Percentiles rank a stretch among this genome's conserved stretches.
Conservation (phyloP, 2,797 vertebrate genomes). For the Acanthurus lineatus region DNA sequence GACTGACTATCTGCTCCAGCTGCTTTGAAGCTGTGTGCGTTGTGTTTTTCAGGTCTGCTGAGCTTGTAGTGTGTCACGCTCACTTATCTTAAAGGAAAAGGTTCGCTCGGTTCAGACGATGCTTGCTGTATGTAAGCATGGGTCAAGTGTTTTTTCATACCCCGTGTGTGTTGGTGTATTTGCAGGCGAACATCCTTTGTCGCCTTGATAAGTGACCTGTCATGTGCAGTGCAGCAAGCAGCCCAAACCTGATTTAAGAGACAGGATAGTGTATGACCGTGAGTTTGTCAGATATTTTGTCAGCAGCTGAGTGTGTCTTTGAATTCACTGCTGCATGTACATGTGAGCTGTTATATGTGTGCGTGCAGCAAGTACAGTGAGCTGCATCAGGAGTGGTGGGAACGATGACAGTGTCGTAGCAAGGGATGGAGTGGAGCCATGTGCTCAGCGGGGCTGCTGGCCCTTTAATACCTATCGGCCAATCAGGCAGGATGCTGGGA, state of each 20-base stretch:
- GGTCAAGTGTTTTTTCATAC: conserved; percentile 16
- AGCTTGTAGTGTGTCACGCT: conserved; percentile 67
- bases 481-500: conserved; percentile 83
- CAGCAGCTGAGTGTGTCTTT: conserved; percentile 45
- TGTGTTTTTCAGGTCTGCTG: conserved; percentile 68
- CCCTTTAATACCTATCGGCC: conserved; percentile 85
- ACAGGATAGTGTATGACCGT: conserved; percentile 16
- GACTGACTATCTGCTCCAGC: conserved; percentile 41
- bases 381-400: conserved; percentile 53
- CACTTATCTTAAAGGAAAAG: conserved; percentile 47
- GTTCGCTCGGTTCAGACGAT: conserved; percentile 45
- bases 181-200: conserved; percentile 50
- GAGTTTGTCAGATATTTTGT: conserved; percentile 46
- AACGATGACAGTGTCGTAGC: conserved; percentile 58
- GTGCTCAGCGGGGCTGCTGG: conserved; percentile 76
- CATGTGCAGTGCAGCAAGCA: conserved; percentile 24
- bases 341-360: conserved; percentile 40
- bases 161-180: conserved; percentile 11
- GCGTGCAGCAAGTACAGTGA: conserved; percentile 56
- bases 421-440: conserved; percentile 67
- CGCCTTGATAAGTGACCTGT: conserved; percentile 58
- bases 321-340: conserved; percentile 28
- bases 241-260: conserved; percentile 39
- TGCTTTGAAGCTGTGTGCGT: conserved; percentile 59
- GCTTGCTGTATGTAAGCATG: conserved; percentile 29